Conservation (phyloP, 2,113 vertebrate species). For the Mohoua ochrocephala region DNA sequence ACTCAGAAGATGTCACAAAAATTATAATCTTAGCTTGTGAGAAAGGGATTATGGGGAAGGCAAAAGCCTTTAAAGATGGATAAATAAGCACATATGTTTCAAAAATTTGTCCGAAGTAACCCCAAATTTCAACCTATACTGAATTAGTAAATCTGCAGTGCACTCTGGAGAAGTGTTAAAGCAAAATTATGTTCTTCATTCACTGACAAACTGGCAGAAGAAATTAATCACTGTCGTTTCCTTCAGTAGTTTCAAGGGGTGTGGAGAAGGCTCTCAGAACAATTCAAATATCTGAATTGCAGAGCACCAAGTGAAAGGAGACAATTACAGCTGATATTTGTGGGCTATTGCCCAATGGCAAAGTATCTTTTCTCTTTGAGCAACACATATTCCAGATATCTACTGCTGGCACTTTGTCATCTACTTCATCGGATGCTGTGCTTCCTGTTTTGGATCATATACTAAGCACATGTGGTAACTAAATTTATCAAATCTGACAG, state of each 20-base stretch:
- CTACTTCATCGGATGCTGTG: neutral
- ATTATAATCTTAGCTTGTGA: neutral
- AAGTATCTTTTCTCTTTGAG: constrained; percentile 41
- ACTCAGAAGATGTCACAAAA: neutral
- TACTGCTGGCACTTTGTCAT: constrained; percentile 34
- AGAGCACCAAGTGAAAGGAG: neutral
- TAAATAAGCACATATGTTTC: neutral
- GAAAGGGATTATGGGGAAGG: neutral
- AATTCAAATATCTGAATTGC: constrained; percentile 22
- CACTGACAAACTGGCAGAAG: neutral
- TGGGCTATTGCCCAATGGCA: constrained; percentile 12
- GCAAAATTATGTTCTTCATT: neutral
- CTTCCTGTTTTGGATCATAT: constrained; percentile 44
- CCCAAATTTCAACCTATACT: neutral
- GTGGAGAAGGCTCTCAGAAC: neutral
- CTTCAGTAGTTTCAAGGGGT: constrained; percentile 20
- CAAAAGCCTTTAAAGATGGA: neutral
- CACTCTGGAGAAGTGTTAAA: neutral
- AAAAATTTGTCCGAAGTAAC: neutral
- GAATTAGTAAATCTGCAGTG: neutral
- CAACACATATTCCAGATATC: constrained; percentile 48
- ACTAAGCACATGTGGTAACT: constrained; percentile 6
- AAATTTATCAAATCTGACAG: constrained; percentile 43
- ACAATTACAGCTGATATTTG: constrained; percentile 12
- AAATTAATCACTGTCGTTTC: constrained; percentile 13